Base-by-base conservation (phyloP, 2,888 invertebrate genomes). In the Napeogenes inachia region DNA sequence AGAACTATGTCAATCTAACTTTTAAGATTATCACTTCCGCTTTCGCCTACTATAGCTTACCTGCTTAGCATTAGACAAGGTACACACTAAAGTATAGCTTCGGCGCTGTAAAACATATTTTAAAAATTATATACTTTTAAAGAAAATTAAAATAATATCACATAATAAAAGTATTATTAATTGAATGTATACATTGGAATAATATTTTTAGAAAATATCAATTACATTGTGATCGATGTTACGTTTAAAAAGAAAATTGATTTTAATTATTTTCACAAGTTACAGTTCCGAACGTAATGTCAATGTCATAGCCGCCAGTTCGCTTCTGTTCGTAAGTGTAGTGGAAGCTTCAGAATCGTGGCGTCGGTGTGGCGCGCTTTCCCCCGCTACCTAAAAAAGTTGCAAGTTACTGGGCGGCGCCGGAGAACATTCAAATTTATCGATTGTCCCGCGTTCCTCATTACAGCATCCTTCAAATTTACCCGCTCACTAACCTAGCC, bases 361-460 rank as follows among this genome's bases (percentile, higher is more conserved):
- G 89, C 89, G 89, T 82, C 89, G 63, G 75, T 67, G 69, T 78
- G 89, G 82, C 87, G 89, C 82, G 81, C 72, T 77, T 75, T 80
- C 82, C 86, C 82, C 74, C 84, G 81, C 82, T 81, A 73, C 82
- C 85, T 85, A 89, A 89, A 90, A 90, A 90, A 89, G 87, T 89
- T 89, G 89, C 90, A 89, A 89, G 89, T 88, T 85, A 85, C 80
- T 79, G 80, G 79, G 81, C 84, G 88, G 87, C 87, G 88, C 88
- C 88, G 82, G 72, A 75, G 85, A 89, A 89, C 90, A 90, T 89
- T 90, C 90, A 90, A 89, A 89, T 90, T 89, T 89, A 90, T 90
- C 87, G 89, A 90, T 90, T 88, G 86, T 87, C 85, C 85, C 85
- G 80, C 84, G 77, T 79, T 81, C 79, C 85, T 90, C 89, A 87